Percentiles rank a stretch among this genome's conserved stretches.
phyloP scores from a whole-genome alignment of 1,140 invertebrate species.

The Steinernema feltiae region DNA sequence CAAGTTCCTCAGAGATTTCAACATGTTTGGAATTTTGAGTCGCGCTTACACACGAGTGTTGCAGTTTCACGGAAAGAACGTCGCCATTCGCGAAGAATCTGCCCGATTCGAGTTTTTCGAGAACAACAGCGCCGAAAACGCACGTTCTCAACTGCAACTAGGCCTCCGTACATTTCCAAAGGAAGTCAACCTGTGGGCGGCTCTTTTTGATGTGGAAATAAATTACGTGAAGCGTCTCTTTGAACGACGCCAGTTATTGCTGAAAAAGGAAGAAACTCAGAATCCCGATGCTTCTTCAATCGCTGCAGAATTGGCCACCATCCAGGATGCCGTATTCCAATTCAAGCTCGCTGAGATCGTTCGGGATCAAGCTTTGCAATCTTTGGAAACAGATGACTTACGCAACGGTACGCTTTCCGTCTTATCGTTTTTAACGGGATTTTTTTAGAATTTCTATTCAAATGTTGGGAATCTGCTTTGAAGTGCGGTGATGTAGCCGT shows the following conservation, averaged over 20 bases:
- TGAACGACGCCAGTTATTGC: slow-evolving; percentile 8
- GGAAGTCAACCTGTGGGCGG: slow-evolving; percentile 33
- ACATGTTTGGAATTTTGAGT: slow-evolving; percentile 24
- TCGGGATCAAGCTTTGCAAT: slow-evolving; percentile 17
- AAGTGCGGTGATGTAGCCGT: slow-evolving; percentile 19
- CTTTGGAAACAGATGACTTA: slow-evolving; percentile 18
- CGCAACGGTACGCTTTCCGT: background rate
- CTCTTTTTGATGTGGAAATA: slow-evolving; percentile 41
- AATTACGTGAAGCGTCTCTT: slow-evolving; percentile 22
- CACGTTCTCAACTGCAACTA: slow-evolving; percentile 38
- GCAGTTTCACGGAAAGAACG: slow-evolving; percentile 40
- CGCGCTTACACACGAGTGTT: slow-evolving; percentile 40
- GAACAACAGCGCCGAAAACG: slow-evolving; percentile 42
- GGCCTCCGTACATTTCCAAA: slow-evolving; percentile 38
- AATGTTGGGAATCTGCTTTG: background rate
- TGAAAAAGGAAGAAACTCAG: slow-evolving; percentile 6
- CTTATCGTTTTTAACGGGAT: background rate
- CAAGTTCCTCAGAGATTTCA: slow-evolving; percentile 18
- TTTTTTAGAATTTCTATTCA: slow-evolving; percentile 5
- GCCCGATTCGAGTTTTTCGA: slow-evolving; percentile 37
- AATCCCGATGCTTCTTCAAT: slow-evolving; percentile 1
- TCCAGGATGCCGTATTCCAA: slow-evolving; percentile 31
- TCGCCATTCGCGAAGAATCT: slow-evolving; percentile 32
- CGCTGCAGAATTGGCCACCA: slow-evolving; percentile 12
- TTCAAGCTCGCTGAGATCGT: slow-evolving; percentile 28